phyloP scores from a whole-genome alignment of 2,797 vertebrate genomes.

The Simalia tracyae region DNA sequence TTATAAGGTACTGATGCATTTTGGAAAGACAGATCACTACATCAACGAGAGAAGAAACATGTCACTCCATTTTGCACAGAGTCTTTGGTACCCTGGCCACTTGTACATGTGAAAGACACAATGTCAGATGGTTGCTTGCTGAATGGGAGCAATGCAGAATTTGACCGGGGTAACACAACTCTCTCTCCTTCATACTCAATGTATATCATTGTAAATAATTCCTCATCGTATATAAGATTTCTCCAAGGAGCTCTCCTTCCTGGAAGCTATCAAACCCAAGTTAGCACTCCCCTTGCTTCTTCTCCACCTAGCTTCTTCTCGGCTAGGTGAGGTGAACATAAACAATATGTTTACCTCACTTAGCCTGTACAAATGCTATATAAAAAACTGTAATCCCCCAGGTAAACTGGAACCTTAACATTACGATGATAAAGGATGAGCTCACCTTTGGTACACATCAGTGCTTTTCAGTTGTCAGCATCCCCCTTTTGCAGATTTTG shows the following conservation, averaged over 20 bases:
- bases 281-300: not conserved
- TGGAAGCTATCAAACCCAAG: not conserved
- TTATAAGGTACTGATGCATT: not conserved
- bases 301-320: not conserved
- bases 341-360: not conserved
- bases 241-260: not conserved
- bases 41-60: not conserved
- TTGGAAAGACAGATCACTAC: not conserved
- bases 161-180: not conserved
- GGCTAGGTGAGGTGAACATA: no score
- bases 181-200: not conserved
- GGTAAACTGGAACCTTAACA: conserved; percentile 8
- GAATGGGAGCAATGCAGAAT: not conserved
- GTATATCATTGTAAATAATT: not conserved
- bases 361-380: not conserved
- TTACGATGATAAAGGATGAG: not conserved
- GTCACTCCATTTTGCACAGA: not conserved
- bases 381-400: not conserved
- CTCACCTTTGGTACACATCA: not conserved
- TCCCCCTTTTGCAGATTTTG: not conserved
- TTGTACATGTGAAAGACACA: not conserved
- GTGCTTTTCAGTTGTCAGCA: not conserved
- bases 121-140: not conserved
- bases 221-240: not conserved
- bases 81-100: not conserved